Percentiles rank a stretch among this genome's conserved stretches.
phyloP scores from a whole-genome alignment of 2,797 vertebrate species.

The Crypturellus tataupa region DNA sequence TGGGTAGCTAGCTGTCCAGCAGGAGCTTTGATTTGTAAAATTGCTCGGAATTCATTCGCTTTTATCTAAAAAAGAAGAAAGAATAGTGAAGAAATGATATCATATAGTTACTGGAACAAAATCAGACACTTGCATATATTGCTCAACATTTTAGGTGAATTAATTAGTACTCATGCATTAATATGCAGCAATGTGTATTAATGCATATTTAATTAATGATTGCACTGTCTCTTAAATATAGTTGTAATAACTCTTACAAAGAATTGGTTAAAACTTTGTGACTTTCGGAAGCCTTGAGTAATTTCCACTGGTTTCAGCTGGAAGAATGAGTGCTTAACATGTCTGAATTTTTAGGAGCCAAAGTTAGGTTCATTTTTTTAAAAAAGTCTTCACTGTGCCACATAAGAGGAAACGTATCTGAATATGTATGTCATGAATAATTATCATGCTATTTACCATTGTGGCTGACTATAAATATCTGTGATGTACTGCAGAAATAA shows the following conservation, averaged over 20 bases:
- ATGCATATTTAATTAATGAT: not conserved
- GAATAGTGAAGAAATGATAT: not conserved
- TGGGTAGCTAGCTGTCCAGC: not conserved
- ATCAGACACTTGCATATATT: too few species aligned
- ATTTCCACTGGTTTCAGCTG: not conserved
- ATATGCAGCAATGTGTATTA: too few species aligned
- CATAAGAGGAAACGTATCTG: not conserved
- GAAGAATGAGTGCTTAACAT: not conserved
- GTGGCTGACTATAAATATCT: not conserved
- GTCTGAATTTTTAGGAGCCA: not conserved
- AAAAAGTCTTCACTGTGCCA: not conserved
- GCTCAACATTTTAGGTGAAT: not conserved
- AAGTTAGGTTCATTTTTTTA: not conserved
- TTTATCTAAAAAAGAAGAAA: constrained; percentile 12
- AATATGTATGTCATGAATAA: not conserved
- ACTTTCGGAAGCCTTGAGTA: not conserved
- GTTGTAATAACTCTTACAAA: not conserved
- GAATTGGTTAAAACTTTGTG: not conserved
- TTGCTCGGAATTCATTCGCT: not conserved
- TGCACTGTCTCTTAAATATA: not conserved
- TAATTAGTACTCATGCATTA: not conserved
- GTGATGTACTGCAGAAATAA: not conserved
- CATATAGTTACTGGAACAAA: not conserved
- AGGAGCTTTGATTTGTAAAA: not conserved
- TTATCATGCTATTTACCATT: not conserved